A percentile compares a stretch with the other conserved stretches of the same genome.
These are phyloP conservation scores for Abrostola triplasia DNA, from an alignment of 2,888 invertebrate genomes.

Conservation along the genomic window DNA sequence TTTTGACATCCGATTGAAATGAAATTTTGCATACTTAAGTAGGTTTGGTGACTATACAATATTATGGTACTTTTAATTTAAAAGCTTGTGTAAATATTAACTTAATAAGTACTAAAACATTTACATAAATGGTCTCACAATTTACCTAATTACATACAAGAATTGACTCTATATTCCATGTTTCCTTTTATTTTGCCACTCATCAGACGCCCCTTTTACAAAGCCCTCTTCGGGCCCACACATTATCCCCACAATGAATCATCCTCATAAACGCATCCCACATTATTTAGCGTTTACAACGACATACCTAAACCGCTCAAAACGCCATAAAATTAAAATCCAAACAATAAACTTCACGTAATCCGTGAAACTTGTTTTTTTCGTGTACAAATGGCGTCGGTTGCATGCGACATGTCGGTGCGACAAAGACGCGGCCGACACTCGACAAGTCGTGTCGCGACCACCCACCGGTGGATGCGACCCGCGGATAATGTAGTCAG, in stretches of 20 bases:
- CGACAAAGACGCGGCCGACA: conserved; percentile 52
- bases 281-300: conserved; percentile 11
- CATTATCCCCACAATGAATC: neutral
- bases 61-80: too few species aligned
- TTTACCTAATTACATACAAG: too few species aligned
- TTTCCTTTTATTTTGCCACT: too few species aligned
- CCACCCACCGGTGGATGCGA: conserved; percentile 63
- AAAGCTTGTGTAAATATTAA: too few species aligned
- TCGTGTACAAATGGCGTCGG: conserved; percentile 48
- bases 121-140: too few species aligned
- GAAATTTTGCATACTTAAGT: too few species aligned
- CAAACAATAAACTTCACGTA: conserved; percentile 49
- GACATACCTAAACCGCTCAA: conserved; percentile 17
- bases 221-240: too few species aligned
- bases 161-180: too few species aligned
- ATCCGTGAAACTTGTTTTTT: conserved; percentile 37
- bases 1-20: too few species aligned
- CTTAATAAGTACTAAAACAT: too few species aligned
- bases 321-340: conserved; percentile 42
- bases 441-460: conserved; percentile 59
- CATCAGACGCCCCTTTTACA: neutral
- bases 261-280: conserved; percentile 4
- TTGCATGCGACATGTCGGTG: conserved; percentile 55
- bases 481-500: conserved; percentile 51
- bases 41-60: too few species aligned